Base-by-base conservation (phyloP, 1,140 invertebrate species). In the Camponotus floridanus region DNA sequence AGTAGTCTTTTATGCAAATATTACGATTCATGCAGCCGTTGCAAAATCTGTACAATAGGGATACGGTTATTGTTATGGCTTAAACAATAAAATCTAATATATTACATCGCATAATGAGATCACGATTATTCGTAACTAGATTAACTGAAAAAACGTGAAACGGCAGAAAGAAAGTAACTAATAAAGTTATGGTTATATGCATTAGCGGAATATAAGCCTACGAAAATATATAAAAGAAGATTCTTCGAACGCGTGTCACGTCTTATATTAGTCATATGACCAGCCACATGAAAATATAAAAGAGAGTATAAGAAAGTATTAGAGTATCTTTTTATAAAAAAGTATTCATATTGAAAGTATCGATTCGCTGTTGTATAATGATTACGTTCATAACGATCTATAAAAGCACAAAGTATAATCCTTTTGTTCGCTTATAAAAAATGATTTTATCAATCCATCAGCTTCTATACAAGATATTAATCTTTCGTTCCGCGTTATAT, bases 341-440 rank as follows among this genome's bases (percentile, higher is more conserved):
- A 31, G 8, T 33, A 39, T 26, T 61, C 1, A 15, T 15, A 42
- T 62, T 39, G 64, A 67, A 51, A 6, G 5, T 48, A 33, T 64
- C 9, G 3, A 48, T 9, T 3, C 21, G 59, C 13, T 76, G 31
- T 3, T n/a, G 33, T 36, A 70, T 48, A 21, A 80, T 70, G 33
- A 59, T 42, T 4, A 39, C 8, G n/a, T 59, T 11, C 13, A 15
- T n/a, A 59, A 61, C 18, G 31, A 65, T 1, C 26, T 65, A 51
- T 76, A 62, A 42, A 6, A 18, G n/a, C 8, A 48, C 1, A 1
- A 57, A 7, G 21, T 55, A 31, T 36, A 15, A 71, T 68, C 21
- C 31, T 57, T 39, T 51, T 59, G 13, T 8, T 31, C 21, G 31
- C 21, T 79, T 26, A 79, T 76, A 76, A 65, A 59, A 51, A 68